Base-by-base conservation (phyloP, 2,888 invertebrate genomes). In the Apodemia mormo region DNA sequence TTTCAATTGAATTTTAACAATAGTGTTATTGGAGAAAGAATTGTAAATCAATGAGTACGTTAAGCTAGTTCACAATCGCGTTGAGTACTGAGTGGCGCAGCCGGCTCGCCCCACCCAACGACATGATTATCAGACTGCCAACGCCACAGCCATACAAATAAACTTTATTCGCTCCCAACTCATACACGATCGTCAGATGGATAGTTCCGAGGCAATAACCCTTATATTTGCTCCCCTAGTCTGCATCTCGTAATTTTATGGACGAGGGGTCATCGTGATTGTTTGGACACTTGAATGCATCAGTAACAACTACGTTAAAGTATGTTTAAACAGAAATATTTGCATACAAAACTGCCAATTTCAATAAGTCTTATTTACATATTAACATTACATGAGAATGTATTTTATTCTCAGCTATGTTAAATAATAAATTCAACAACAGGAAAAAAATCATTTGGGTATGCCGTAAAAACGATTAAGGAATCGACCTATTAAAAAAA, bases 141-240 rank as follows among this genome's bases (percentile, higher is more conserved):
- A 77, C 83, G 83, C 83, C 81, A 78, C 86, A 78, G 77, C 80
- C 87, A 83, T 85, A 90, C 90, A 92, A 92, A 92, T 92, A 90
- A 92, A 92, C 87, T 89, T 91, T 91, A 92, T 92, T 92, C 89
- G 85, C 88, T 90, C 88, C 89, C 87, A 89, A 84, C 85, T 85
- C 87, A 87, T 86, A 88, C 85, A 86, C 78, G 78, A 76, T 80
- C 80, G 82, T 78, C 85, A 85, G 87, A 87, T 86, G 85, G 85
- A 84, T 84, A 87, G 85, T 84, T 81, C 82, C 82, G 84, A 86
- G 91, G 90, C 92, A 92, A 90, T 92, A 93, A 92, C 92, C 93
- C 89, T 87, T 86, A 86, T 84, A 85, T 81, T 83, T 82, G 85
- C 86, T 88, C 90, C 92, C 92, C 88, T 83, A 83, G 85, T 84